Evolutionary conservation across 2,113 vertebrate genomes (phyloP), one percentile per base, ranked within the genome.

Genomic region (Paralichthys olivaceus): DNA sequence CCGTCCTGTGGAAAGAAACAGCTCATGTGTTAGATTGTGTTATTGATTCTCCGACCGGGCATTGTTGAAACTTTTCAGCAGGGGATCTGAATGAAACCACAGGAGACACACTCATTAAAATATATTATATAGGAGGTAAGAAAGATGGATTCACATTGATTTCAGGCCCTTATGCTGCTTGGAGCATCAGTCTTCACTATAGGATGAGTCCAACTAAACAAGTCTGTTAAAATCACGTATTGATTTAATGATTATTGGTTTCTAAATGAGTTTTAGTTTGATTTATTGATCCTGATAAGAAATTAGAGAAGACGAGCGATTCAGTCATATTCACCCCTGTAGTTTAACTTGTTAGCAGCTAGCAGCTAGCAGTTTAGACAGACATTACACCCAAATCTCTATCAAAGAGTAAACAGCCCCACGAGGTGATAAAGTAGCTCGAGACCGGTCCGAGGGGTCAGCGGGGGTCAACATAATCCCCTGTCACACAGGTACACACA

Each of bases 391-490:
- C n/a, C n/a, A 32, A 7, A 29, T 29, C 29, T 29, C 29, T 32
- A 32, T 32, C 29, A 32, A 32, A 12, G 34, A 37, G 34, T 37
- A 12, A 12, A 40, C 37, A 40, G 37, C 9, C 37, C 11, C 37
- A 40, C 37, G 9, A 40, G 37, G 11, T 40, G 37, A 12, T 40
- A 12, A 51, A 70, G 76, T 32, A 29, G 69, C 64, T 12, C n/a
- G n/a, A n/a, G n/a, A n/a, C n/a, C n/a, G n/a, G n/a, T n/a, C 17
- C n/a, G 19, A 71, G 49, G 57, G 80, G 79, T 88, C 74, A 74
- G 19, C 12, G 0, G 56, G 32, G 73, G 81, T 83, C 84, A 51
- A 59, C 60, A 58, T 61, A 70, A 75, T 75, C 69, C 57, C 4
- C 37, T 2, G 0, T 54, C 53, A 43, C 67, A 53, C 20, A 56